Base-by-base conservation (phyloP, 92 coral and sea anemone genomes). In the Muricea muricata region DNA sequence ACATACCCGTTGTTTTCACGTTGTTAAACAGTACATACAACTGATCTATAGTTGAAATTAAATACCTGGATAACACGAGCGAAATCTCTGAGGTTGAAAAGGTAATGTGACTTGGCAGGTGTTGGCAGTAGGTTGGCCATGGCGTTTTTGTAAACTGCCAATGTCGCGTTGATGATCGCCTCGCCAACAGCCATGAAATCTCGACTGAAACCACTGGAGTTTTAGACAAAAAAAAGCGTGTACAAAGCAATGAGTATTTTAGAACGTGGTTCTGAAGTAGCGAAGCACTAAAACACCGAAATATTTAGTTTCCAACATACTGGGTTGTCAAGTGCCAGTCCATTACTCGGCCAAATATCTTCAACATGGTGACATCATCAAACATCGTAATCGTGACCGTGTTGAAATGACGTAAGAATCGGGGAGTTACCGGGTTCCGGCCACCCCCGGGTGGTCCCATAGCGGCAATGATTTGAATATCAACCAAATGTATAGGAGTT, bases 371-470 rank as follows among this genome's bases (percentile, higher is more conserved):
- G 33, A 75, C 76, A 81, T 96, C 99, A 56, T 96, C 99, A 83
- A 96, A 96, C 81, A 85, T 96, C 23, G 99, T 96, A 83, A 96
- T 94, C 23, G 97, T 96, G 88, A 96, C 87, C 75, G 93, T 96
- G 89, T 96, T 96, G 74, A 96, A 96, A 85, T 96, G 99, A 29
- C 99, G 91, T 58, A 96, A 84, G 91, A 96, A 96, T 34, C 99
- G 99, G 20, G 99, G 94, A 6, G 98, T 93, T 29, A 96, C 88
- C 1, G 99, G 99, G 87, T 96, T 96, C 39, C 99, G 97, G 10
- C 99, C 99, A 9, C 99, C 99, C 15, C 99, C 99, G 0, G 99
- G 99, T 15, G 99, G 99, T 25, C 99, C 99, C 99, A 96, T 96
- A 69, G 99, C 99, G 26, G 93, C 95, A 6, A 96, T 84, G 85